Conservation (phyloP, 2,888 invertebrate genomes). For the Parthenolecanium corni region DNA sequence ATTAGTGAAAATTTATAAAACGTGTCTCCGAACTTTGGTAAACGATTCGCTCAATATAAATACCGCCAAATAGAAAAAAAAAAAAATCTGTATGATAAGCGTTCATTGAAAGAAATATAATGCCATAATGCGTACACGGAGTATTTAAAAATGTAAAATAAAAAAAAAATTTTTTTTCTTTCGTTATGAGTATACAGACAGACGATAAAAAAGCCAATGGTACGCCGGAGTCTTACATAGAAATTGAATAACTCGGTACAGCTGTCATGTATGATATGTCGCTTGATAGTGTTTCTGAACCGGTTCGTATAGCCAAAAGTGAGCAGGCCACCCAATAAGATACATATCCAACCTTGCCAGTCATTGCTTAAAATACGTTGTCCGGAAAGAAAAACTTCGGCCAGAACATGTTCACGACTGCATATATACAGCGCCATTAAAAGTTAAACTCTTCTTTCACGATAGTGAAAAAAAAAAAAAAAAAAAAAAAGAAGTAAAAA, state of each 20-base stretch:
- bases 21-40: background rate
- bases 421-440: conserved; percentile 16
- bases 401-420: conserved; percentile 24
- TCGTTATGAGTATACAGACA: background rate
- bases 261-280: conserved; percentile 29
- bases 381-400: conserved; percentile 9
- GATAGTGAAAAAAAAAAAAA: conserved; percentile 2
- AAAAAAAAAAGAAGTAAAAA: background rate
- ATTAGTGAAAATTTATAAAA: background rate
- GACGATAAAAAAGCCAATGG: conserved; percentile 2
- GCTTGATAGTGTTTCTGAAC: conserved; percentile 26
- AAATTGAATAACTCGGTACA: conserved; percentile 27
- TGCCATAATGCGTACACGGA: background rate
- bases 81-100: background rate
- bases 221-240: conserved; percentile 23
- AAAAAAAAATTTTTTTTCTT: background rate
- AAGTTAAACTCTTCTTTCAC: background rate
- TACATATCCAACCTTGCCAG: conserved; percentile 25
- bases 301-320: conserved; percentile 24
- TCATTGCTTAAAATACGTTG: conserved; percentile 25
- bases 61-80: background rate
- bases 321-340: conserved; percentile 28
- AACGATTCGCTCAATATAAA: background rate
- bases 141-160: background rate
- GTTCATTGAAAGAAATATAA: background rate